Base-by-base conservation (phyloP, 1,140 invertebrate genomes). In the Dendroctonus ponderosae region DNA sequence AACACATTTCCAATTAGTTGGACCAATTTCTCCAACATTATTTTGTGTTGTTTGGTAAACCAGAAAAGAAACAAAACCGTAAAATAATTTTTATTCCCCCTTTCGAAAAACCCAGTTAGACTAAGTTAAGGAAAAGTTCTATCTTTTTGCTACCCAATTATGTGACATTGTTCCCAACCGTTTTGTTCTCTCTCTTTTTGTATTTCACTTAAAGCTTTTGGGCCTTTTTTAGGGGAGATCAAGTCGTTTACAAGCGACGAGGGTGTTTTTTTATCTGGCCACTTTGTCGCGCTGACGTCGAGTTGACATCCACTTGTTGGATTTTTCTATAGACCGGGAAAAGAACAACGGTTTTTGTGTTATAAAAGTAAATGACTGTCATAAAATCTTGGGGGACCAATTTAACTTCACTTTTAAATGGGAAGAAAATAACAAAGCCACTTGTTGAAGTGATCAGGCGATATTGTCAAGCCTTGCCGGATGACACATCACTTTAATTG, bases 291-390 rank as follows among this genome's bases (percentile, higher is more conserved):
- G 71, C 62, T 73, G 68, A 73, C 69, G 70, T 74, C 70, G 71
- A 74, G 75, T 75, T 74, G 76, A 77, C 75, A 77, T 76, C 74
- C 75, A 77, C 76, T 77, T 77, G 76, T 77, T 77, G 76, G 73
- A 75, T 75, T 62, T 59, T 71, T 67, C 62, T 57, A 66, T 67
- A 71, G 68, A 66, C 70, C 68, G 71, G 71, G 65, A 65, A 74
- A 72, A 71, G 69, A 70, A 71, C 70, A 72, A 69, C 62, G n/a
- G 61, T 62, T 68, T 71, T 70, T 69, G 60, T 66, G 53, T 62
- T 67, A 72, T 67, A 63, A 68, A 69, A 68, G 63, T 67, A 71
- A 70, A 71, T 71, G 70, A 71, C 70, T 71, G 70, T 71, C 70
- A 70, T 66, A 70, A 71, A 71, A 59, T 54, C 56, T 66, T 38